A percentile compares a stretch with the other conserved stretches of the same genome.
Evolutionary conservation across 1,140 invertebrate genomes (phyloP).

Genomic region (Drosophila novamexicana): DNA sequence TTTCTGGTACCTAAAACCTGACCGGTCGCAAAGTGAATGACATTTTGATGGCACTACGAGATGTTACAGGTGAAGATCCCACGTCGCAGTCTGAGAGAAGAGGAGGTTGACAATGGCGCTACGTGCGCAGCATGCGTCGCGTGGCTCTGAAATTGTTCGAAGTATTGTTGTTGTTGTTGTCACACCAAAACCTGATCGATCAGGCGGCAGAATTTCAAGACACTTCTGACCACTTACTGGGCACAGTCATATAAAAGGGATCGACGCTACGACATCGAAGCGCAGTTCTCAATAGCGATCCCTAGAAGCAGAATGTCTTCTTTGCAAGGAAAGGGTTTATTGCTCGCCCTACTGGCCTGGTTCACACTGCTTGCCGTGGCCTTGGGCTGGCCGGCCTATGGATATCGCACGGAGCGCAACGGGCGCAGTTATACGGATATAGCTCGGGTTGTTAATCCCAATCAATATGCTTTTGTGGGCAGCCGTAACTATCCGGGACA

Average conservation of each 20-base stretch:
- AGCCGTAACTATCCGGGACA: conserved; percentile 66
- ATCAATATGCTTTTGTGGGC: conserved; percentile 67
- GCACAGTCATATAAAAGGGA: conserved; percentile 45
- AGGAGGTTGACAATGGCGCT: conserved; percentile 36
- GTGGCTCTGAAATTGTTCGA: conserved; percentile 12
- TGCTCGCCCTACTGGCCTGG: conserved; percentile 43
- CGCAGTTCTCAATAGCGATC: conserved; percentile 52
- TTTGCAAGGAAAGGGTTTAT: conserved; percentile 31
- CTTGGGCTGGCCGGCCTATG: conserved; percentile 22
- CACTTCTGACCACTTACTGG: conserved; percentile 8
- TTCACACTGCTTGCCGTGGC: conserved; percentile 16
- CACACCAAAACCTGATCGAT: conserved; percentile 68
- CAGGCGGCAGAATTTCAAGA: conserved; percentile 12
- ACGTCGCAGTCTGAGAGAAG: conserved; percentile 19
- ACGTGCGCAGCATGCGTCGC: conserved; percentile 57
- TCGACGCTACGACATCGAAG: conserved; percentile 9
- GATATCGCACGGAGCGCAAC: conserved; percentile 35
- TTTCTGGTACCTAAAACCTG: conserved; percentile 32
- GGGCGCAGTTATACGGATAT: conserved; percentile 77
- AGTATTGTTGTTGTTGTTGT: conserved; percentile 24
- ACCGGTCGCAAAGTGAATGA: conserved; percentile 60
- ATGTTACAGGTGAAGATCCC: conserved; percentile 27
- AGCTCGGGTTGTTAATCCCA: conserved; percentile 71
- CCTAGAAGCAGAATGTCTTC: conserved; percentile 45
- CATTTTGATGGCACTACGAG: conserved; percentile 50